Evolutionary conservation across 2,113 vertebrate species (phyloP).

Genomic region (Oncorhynchus keta): DNA sequence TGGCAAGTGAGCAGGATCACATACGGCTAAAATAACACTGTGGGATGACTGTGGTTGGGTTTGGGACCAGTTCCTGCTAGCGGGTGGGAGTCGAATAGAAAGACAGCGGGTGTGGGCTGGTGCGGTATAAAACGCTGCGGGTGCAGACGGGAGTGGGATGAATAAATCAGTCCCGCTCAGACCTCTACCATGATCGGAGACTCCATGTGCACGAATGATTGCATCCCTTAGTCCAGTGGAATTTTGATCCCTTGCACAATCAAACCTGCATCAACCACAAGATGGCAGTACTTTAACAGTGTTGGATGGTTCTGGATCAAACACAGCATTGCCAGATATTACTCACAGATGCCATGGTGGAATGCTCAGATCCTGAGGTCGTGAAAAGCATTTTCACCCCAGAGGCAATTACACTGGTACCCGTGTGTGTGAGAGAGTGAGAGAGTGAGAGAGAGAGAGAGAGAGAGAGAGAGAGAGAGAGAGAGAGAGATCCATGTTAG

Average conservation of each 20-base stretch:
- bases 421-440: too few relatives aligned
- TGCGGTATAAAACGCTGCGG: too few relatives aligned
- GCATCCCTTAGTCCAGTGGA: background rate
- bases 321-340: background rate
- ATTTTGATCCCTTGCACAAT: background rate
- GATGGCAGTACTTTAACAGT: constrained; percentile 54
- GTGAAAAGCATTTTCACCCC: constrained; percentile 21
- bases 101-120: too few relatives aligned
- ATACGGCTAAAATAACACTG: too few relatives aligned
- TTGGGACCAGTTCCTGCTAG: too few relatives aligned
- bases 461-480: background rate
- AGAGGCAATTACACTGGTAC: background rate
- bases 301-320: background rate
- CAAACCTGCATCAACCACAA: constrained; percentile 39
- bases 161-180: too few relatives aligned
- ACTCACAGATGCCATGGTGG: background rate
- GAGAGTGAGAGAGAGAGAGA: too few relatives aligned
- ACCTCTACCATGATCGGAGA: background rate
- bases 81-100: too few relatives aligned
- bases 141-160: too few relatives aligned
- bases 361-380: constrained; percentile 2
- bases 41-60: too few relatives aligned
- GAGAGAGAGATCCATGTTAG: background rate
- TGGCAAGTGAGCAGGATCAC: too few relatives aligned
- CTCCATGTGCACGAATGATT: background rate